These are phyloP conservation scores for Sebastes baramenuke DNA, from an alignment of 2,797 vertebrate genomes.

Conservation along the genomic window DNA sequence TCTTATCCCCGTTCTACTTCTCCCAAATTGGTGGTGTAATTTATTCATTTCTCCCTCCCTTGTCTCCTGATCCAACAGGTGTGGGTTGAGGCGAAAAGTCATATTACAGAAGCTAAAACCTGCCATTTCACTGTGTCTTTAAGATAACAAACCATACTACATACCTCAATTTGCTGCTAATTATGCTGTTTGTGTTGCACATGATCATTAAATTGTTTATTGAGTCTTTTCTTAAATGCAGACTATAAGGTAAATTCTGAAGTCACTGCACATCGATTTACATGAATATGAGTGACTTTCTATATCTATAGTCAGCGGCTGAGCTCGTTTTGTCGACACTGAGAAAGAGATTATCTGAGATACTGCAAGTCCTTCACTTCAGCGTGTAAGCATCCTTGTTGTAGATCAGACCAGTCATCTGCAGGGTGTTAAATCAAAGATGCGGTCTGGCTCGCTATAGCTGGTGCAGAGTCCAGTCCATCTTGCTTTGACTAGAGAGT, in stretches of 20 bases:
- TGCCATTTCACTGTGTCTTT: background rate
- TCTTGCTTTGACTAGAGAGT: conserved; percentile 2
- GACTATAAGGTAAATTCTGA: background rate
- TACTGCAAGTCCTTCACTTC: background rate
- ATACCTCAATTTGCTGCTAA: background rate
- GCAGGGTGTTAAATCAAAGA: conserved; percentile 6
- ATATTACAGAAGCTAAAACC: no score
- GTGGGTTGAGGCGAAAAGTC: background rate
- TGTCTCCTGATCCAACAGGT: background rate
- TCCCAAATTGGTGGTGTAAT: background rate
- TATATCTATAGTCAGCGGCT: conserved; percentile 5
- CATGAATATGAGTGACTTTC: background rate
- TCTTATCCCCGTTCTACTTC: background rate
- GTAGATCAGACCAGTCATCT: conserved; percentile 1
- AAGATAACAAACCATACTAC: background rate
- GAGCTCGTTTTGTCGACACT: background rate
- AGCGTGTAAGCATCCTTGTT: background rate
- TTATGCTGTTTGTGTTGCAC: background rate
- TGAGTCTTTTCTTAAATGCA: background rate
- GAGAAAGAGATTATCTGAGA: background rate
- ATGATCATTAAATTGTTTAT: background rate
- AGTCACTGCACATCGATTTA: background rate
- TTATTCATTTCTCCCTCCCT: background rate
- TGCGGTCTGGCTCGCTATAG: background rate
- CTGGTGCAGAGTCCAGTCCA: background rate